Percentiles rank a stretch among this genome's conserved stretches.
Conservation (phyloP, 2,888 invertebrate genomes). For the Euzophera pinguis region DNA sequence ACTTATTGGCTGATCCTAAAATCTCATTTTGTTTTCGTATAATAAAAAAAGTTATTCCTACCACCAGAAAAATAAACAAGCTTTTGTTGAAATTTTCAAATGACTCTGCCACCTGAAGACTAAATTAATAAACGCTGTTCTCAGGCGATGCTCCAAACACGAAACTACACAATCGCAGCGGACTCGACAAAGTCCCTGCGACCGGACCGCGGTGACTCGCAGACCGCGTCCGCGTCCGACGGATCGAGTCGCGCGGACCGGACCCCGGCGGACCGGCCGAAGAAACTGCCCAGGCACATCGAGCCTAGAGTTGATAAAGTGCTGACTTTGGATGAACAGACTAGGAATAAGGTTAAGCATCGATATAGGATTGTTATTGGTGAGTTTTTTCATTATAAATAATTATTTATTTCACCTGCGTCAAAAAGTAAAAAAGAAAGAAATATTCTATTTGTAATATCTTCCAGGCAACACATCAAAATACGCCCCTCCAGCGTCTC, state of each 20-base stretch:
- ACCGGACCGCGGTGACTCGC: slow-evolving; percentile 32
- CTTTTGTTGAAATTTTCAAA: no score
- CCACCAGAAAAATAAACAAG: no score
- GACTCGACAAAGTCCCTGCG: slow-evolving; percentile 55
- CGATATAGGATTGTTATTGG: slow-evolving; percentile 75
- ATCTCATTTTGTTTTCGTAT: no score
- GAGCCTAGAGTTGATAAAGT: slow-evolving; percentile 61
- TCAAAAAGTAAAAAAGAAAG: no score
- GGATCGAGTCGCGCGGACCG: slow-evolving; percentile 24
- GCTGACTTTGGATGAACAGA: slow-evolving; percentile 65
- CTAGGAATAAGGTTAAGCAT: slow-evolving; percentile 76
- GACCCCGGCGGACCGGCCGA: slow-evolving; percentile 12
- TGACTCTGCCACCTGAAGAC: no score
- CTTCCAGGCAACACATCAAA: slow-evolving; percentile 88
- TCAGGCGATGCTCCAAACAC: slow-evolving; percentile 62
- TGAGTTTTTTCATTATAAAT: slow-evolving; percentile 26
- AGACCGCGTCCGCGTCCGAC: background rate
- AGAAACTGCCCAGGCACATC: slow-evolving; percentile 57
- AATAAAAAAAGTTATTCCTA: no score
- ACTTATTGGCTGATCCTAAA: no score
- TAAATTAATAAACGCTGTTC: no score
- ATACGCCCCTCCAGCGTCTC: slow-evolving; percentile 85
- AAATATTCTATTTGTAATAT: background rate
- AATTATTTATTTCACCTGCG: no score
- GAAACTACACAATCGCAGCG: slow-evolving; percentile 62